Conservation (phyloP, 2,888 invertebrate genomes). For the Galeopsomyia nigrocyanea region DNA sequence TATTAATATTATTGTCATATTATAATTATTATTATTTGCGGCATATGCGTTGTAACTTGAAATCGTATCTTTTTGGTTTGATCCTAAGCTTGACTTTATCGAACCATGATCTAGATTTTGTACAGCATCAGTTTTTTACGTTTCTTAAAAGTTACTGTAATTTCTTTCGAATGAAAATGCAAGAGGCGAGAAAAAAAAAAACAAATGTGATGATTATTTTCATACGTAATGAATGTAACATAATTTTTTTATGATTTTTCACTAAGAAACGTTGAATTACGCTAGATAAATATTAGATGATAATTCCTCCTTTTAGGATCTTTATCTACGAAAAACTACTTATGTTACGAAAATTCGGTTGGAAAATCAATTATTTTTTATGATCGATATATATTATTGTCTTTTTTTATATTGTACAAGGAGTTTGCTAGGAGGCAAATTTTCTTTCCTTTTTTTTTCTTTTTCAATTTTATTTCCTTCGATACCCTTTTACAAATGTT, state of each 20-base stretch:
- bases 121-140: too few relatives aligned
- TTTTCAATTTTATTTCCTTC: constrained; percentile 50
- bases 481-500: constrained; percentile 63
- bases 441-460: neutral
- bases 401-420: neutral
- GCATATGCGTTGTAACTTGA: too few relatives aligned
- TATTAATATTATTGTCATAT: constrained; percentile 13
- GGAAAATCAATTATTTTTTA: neutral
- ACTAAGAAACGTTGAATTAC: constrained; percentile 36
- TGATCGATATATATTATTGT: too few relatives aligned
- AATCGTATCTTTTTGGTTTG: too few relatives aligned
- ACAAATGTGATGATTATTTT: constrained; percentile 27
- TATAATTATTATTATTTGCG: too few relatives aligned
- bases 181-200: constrained; percentile 29
- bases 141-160: too few relatives aligned
- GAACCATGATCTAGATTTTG: too few relatives aligned
- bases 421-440: neutral
- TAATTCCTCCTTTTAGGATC: constrained; percentile 41
- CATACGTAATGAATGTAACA: constrained; percentile 29
- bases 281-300: constrained; percentile 42
- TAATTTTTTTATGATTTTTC: constrained; percentile 47
- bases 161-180: neutral
- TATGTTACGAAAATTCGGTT: neutral
- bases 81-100: too few relatives aligned
- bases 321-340: constrained; percentile 26